Percentiles rank a stretch among this genome's conserved stretches.
These are phyloP conservation scores for Epistrophe grossulariae DNA, from an alignment of 2,888 invertebrate species.

Conservation along the genomic window DNA sequence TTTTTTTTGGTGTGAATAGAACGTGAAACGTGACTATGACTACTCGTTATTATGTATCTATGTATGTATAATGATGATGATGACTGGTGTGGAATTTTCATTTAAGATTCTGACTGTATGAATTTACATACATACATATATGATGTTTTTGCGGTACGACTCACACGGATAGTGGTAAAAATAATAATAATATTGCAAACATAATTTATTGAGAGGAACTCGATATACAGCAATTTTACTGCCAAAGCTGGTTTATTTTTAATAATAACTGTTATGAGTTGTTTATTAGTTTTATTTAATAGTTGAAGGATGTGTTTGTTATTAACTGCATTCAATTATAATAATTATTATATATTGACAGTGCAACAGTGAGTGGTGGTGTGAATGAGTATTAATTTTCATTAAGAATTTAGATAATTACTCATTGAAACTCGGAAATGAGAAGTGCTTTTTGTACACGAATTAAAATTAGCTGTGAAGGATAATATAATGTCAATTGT, in stretches of 20 bases:
- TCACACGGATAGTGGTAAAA: conserved; percentile 23
- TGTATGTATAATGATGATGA: background rate
- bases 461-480: background rate
- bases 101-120: conserved; percentile 33
- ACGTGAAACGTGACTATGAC: conserved; percentile 37
- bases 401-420: background rate
- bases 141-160: background rate
- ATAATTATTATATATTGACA: conserved; percentile 1
- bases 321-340: background rate
- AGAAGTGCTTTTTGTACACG: background rate
- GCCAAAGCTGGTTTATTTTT: background rate
- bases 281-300: conserved; percentile 29
- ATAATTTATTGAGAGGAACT: conserved; percentile 33
- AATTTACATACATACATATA: conserved; percentile 19
- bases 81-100: conserved; percentile 44
- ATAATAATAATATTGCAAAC: conserved; percentile 18
- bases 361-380: background rate
- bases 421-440: background rate
- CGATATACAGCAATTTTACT: conserved; percentile 14
- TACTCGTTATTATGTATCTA: conserved; percentile 7
- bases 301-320: conserved; percentile 5
- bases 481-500: background rate
- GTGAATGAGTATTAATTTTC: conserved; percentile 1
- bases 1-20: conserved; percentile 36
- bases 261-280: conserved; percentile 41